Base-by-base conservation (phyloP, 2,113 vertebrate genomes). In the Clarias macrocephalus region DNA sequence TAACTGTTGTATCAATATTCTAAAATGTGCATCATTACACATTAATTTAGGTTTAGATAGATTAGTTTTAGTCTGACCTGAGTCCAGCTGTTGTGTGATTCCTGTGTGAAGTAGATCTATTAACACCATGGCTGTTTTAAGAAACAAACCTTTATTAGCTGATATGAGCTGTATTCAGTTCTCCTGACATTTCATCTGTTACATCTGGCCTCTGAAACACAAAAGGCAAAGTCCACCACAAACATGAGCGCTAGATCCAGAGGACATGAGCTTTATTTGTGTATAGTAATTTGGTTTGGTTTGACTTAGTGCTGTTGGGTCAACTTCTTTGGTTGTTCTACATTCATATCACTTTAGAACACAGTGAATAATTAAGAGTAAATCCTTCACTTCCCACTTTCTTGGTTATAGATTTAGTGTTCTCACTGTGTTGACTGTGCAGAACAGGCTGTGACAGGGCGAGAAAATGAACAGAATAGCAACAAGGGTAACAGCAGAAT, bases 261-360 rank as follows among this genome's bases (percentile, higher is more conserved):
- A 9, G 60, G 42, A 18, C 84, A 82, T 88, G 85, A 86, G 72
- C 60, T 85, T 57, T 83, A 56, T 80, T 86, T 83, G 73, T 42
- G 65, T 37, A 3, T 7, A 63, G 18, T 80, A 54, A 56, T 54
- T 30, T 3, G 10, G 77, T 54, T 28, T 73, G n/a, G n/a, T n/a
- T n/a, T n/a, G n/a, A n/a, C n/a, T n/a, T n/a, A 21, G 48, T 25
- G 60, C 70, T 83, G 52, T 68, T 12, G 63, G 60, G 28, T 48
- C 28, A 9, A 33, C 30, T 80, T 12, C 30, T 62, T 72, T 84
- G 72, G 81, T 85, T 75, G 54, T 80, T 75, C 15, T 80, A 1
- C 37, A 28, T 84, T 85, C 57, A 79, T 70, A 33, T 19, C 25
- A 56, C 33, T 52, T 66, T 59, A 72, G 77, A 84, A 70, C 7